Evolutionary conservation across 2,888 invertebrate genomes (phyloP).

Genomic region (Oligia fasciuncula): DNA sequence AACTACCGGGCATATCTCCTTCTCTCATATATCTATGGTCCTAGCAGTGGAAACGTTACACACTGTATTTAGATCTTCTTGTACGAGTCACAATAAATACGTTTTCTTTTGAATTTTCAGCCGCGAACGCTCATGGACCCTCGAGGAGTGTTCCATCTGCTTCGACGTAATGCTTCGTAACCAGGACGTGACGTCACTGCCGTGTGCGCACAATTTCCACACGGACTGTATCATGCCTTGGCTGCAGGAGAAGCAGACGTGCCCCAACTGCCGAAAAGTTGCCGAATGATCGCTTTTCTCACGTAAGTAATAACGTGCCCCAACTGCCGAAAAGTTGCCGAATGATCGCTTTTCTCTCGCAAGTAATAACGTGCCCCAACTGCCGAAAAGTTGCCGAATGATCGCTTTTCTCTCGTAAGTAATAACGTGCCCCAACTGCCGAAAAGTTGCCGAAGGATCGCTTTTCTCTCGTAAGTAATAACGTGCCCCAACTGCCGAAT

Average conservation of each 20-base stretch:
- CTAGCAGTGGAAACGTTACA: too few relatives aligned
- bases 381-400: constrained; percentile 80
- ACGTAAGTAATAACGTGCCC: constrained; percentile 25
- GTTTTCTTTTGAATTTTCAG: constrained; percentile 64
- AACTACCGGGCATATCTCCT: too few relatives aligned
- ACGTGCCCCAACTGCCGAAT: constrained; percentile 86
- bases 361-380: constrained; percentile 79
- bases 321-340: too few relatives aligned
- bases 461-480: too few relatives aligned
- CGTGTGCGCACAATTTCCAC: constrained; percentile 86
- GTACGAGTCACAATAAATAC: too few relatives aligned
- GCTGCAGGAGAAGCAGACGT: constrained; percentile 84
- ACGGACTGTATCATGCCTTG: constrained; percentile 83
- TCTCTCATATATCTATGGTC: too few relatives aligned
- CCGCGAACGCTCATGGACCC: constrained; percentile 81
- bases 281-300: constrained; percentile 65
- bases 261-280: constrained; percentile 84
- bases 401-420: constrained; percentile 17
- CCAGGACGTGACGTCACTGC: constrained; percentile 78
- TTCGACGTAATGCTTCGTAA: constrained; percentile 82
- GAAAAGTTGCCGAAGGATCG: constrained; percentile 75
- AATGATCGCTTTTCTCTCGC: too few relatives aligned
- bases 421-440: constrained; percentile 84
- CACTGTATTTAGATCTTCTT: too few relatives aligned
- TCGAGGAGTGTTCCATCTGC: constrained; percentile 86